Conservation (phyloP, 2,888 invertebrate species). For the Polydrusus cervinus region DNA sequence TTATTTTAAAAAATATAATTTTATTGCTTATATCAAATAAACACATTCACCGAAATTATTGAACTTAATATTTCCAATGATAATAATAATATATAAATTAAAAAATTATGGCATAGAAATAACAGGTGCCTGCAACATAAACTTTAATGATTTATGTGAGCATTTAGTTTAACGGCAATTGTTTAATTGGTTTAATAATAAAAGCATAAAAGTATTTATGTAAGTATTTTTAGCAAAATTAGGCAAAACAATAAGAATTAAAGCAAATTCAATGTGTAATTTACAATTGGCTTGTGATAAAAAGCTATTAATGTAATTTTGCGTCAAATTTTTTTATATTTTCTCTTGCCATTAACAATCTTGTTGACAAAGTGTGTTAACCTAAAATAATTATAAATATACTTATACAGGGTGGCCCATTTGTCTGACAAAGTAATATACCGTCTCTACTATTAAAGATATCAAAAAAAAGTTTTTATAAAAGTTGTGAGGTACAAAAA, state of each 20-base stretch:
- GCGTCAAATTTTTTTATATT: no score
- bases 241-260: background rate
- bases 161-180: background rate
- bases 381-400: no score
- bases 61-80: background rate
- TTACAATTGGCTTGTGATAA: no score
- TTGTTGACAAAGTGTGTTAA: no score
- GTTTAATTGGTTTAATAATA: background rate
- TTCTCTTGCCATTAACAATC: no score
- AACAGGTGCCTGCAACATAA: background rate
- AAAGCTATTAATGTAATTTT: no score
- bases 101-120: background rate
- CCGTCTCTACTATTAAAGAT: no score
- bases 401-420: no score
- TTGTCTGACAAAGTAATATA: no score
- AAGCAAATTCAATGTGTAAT: background rate
- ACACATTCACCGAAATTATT: background rate
- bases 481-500: no score
- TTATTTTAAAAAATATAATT: background rate
- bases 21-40: background rate
- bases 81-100: slow-evolving; percentile 5
- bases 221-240: background rate
- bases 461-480: no score
- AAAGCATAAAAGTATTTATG: background rate
- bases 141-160: background rate